Evolutionary conservation across 2,888 invertebrate species (phyloP).

Genomic region (Tetanocera ferruginea): DNA sequence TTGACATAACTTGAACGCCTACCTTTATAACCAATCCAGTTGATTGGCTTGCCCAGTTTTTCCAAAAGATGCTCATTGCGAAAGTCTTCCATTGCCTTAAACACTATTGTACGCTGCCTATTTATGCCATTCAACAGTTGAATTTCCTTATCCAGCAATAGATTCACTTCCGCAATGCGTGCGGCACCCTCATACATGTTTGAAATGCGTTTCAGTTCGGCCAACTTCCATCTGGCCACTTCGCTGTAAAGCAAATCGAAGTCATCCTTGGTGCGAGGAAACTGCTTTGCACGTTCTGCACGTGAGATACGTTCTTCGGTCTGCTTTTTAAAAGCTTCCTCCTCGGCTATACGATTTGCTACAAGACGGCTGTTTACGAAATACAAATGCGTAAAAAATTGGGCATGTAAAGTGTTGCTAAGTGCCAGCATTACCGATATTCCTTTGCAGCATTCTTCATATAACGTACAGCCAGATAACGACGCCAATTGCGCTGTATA

Average conservation of each 20-base stretch:
- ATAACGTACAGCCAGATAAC: slow-evolving; percentile 68
- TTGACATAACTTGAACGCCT: slow-evolving; percentile 47
- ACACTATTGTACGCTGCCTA: slow-evolving; percentile 75
- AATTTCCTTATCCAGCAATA: slow-evolving; percentile 81
- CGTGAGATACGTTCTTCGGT: slow-evolving; percentile 70
- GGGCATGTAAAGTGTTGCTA: background rate
- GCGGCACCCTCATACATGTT: slow-evolving; percentile 77
- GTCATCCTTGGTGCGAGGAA: slow-evolving; percentile 79
- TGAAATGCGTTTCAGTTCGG: slow-evolving; percentile 76
- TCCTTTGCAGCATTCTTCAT: slow-evolving; percentile 71
- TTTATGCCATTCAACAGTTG: slow-evolving; percentile 74
- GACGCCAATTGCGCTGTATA: slow-evolving; percentile 75
- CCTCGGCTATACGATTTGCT: slow-evolving; percentile 63
- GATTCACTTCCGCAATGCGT: slow-evolving; percentile 78
- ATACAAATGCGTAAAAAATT: background rate
- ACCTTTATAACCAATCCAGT: slow-evolving; percentile 82
- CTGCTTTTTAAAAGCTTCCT: slow-evolving; percentile 56
- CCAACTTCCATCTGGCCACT: slow-evolving; percentile 67
- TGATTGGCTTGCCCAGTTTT: slow-evolving; percentile 79
- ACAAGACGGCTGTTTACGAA: slow-evolving; percentile 69
- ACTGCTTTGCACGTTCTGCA: slow-evolving; percentile 77
- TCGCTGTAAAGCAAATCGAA: slow-evolving; percentile 80
- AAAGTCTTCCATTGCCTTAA: slow-evolving; percentile 74
- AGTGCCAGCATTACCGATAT: slow-evolving; percentile 64
- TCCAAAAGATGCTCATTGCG: slow-evolving; percentile 77